phyloP scores from a whole-genome alignment of 2,113 vertebrate genomes.

The Leptosomus discolor region DNA sequence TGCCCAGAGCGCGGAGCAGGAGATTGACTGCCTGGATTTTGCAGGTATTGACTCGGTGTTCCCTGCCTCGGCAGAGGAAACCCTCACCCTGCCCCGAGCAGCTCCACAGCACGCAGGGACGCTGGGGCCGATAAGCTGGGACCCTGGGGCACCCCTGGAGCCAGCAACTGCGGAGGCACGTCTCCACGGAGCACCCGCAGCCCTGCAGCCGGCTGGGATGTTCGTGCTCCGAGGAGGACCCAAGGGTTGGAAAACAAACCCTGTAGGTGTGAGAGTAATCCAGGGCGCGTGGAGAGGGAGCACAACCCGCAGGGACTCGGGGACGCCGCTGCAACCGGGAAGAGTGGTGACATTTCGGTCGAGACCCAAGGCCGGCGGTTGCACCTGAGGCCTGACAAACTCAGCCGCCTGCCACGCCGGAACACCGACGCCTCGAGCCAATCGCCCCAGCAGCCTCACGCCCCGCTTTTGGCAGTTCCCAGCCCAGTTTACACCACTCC shows the following conservation, averaged over 20 bases:
- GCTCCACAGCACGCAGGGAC: background rate
- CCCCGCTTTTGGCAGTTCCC: too few relatives aligned
- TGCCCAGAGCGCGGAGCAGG: background rate
- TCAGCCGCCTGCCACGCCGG: too few relatives aligned
- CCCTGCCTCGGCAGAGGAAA: background rate
- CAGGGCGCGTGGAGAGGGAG: background rate
- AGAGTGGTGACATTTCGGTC: background rate
- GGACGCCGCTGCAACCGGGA: accelerated
- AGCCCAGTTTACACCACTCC: too few relatives aligned
- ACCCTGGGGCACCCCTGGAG: background rate
- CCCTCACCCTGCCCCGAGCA: background rate
- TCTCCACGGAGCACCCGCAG: background rate
- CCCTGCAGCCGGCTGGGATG: background rate
- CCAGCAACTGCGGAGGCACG: background rate
- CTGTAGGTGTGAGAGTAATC: background rate
- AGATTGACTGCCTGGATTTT: background rate
- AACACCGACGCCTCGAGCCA: too few relatives aligned
- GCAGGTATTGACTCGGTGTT: background rate
- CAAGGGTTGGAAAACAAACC: background rate
- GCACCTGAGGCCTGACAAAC: background rate
- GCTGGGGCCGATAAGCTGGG: background rate
- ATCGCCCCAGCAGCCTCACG: too few relatives aligned
- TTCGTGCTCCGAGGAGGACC: background rate
- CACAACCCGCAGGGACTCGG: background rate
- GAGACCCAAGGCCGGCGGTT: background rate